A percentile compares a stretch with the other conserved stretches of the same genome.
Evolutionary conservation across 30 jellyfish, hydroid and myxozoan species (phyloP).

Genomic region (Aurelia aurita complex sp. Pacific): DNA sequence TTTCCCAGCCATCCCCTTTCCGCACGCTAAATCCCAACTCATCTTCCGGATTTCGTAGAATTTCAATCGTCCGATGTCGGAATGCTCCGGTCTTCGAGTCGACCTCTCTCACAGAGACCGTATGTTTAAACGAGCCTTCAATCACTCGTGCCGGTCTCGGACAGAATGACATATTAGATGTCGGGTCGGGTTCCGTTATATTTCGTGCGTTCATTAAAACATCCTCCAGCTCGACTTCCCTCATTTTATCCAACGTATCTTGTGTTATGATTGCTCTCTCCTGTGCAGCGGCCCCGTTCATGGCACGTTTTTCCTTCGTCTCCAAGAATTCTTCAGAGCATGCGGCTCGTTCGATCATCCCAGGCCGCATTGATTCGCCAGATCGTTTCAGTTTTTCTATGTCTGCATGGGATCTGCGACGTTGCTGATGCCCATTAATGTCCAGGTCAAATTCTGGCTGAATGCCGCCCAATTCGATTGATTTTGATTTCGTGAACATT

Average conservation of each 20-base stretch:
- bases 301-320: background rate
- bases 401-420: conserved; percentile 61
- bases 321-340: conserved; percentile 3
- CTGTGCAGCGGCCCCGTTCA: conserved; percentile 15
- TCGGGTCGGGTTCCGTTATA: conserved; percentile 86
- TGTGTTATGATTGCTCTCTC: conserved; percentile 70
- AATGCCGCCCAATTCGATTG: conserved; percentile 64
- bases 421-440: conserved; percentile 16
- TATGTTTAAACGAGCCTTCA: conserved; percentile 88
- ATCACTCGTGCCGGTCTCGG: conserved; percentile 85
- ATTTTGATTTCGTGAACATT: conserved; percentile 60
- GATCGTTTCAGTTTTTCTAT: conserved; percentile 30
- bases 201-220: conserved; percentile 85
- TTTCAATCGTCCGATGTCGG: conserved; percentile 82
- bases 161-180: conserved; percentile 80
- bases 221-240: conserved; percentile 89
- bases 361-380: conserved; percentile 32
- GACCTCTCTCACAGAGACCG: conserved; percentile 78
- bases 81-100: conserved; percentile 88
- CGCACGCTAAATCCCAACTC: conserved; percentile 92
- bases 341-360: conserved; percentile 15
- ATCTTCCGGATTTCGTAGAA: conserved; percentile 74
- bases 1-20: conserved; percentile 98
- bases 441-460: conserved; percentile 24
- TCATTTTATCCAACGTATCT: conserved; percentile 72